Conservation (phyloP, 1,140 invertebrate species). For the Trinorchestia longiramus region DNA sequence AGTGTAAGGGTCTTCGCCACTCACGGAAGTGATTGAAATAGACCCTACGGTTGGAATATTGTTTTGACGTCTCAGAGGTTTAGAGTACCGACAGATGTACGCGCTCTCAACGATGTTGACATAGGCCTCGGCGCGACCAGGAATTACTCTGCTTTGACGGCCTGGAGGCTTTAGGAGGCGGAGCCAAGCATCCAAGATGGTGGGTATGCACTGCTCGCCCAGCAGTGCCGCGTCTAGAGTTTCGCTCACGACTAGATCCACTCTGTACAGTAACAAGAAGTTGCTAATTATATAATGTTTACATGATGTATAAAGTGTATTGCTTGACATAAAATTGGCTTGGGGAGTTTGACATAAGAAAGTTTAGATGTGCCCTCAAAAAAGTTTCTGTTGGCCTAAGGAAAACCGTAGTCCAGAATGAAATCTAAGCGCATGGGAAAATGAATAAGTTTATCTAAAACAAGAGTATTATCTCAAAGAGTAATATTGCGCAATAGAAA, state of each 20-base stretch:
- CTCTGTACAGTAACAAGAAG: constrained; percentile 70
- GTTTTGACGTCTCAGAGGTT: constrained; percentile 68
- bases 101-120: constrained; percentile 75
- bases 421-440: no score
- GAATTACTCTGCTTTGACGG: constrained; percentile 74
- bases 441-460: no score
- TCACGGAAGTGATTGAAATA: constrained; percentile 60
- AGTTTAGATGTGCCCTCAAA: background rate
- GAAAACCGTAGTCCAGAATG: no score
- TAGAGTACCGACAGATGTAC: constrained; percentile 70
- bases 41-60: background rate
- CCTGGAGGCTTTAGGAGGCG: constrained; percentile 71
- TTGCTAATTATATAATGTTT: background rate
- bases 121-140: constrained; percentile 77
- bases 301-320: no score
- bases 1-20: constrained; percentile 75
- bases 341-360: background rate
- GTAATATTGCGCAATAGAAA: background rate
- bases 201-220: constrained; percentile 80
- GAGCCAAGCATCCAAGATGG: constrained; percentile 78
- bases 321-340: background rate
- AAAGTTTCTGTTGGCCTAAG: no score
- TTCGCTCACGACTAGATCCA: constrained; percentile 80
- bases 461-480: no score
- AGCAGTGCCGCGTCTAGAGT: constrained; percentile 84